Evolutionary conservation across 2,888 invertebrate species (phyloP), one percentile per base, ranked within the genome.

Genomic region (Malachius bipustulatus): DNA sequence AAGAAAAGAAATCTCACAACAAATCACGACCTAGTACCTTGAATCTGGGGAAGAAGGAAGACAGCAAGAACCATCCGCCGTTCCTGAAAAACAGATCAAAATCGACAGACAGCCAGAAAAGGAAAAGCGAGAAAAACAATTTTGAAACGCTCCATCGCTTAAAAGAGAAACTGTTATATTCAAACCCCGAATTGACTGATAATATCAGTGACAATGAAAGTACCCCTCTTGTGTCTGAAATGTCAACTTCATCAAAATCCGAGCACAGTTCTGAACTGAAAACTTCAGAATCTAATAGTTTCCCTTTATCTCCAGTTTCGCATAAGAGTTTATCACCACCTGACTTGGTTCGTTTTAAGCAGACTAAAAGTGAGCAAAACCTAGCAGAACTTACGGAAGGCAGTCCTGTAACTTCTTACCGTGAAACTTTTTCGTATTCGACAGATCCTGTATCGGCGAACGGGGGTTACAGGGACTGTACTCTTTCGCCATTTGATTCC

Each of bases 191-290:
- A 24, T 41, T 58, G 35, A 57, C 59, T 30, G 59, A 59, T 16
- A 51, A 44, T 32, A 34, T 26, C 2, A 57, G 71, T 54, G 77
- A 77, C 53, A 78, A 78, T 55, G 81, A 81, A 52, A 73, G 73
- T 46, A 76, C 79, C 2, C 77, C 77, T 37, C 65, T 80, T 39
- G 75, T 80, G 4, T 69, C 70, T 0, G 59, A 60, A 42, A 47
- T 57, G 6, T 59, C 56, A 3, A 51, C 57, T 1, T 54, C 56
- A 4, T 52, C 55, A 13, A 51, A 48, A 34, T 54, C 54, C 2
- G 47, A 47, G 4, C 50, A 52, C 16, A 55, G 54, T 38, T 49
- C 53, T 6, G 52, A 53, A 19, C 38, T 48, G 1, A 50, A 47
- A 44, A 53, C 55, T 3, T 55, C 57, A 0, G 47, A 46, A 30